Conservation (phyloP, 2,797 vertebrate genomes). For the Hirundo rustica region DNA sequence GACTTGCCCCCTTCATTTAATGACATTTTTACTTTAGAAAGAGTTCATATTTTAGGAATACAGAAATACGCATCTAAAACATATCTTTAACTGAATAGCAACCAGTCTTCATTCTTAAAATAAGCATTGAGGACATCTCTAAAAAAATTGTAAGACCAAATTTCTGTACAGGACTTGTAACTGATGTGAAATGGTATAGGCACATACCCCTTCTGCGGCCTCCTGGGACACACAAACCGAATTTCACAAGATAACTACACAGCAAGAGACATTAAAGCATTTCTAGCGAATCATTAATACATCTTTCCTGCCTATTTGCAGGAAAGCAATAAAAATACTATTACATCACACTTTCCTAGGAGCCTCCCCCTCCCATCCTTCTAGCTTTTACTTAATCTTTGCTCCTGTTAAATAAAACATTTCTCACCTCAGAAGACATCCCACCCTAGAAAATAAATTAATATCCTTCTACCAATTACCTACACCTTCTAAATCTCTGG, state of each 20-base stretch:
- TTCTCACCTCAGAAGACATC: not conserved
- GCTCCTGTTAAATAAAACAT: not conserved
- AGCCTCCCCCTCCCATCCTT: not conserved
- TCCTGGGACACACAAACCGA: not conserved
- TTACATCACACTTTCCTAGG: not conserved
- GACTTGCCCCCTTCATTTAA: not conserved
- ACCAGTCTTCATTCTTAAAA: not conserved
- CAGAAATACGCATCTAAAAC: not conserved
- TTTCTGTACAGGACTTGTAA: not conserved
- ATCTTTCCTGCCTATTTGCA: not conserved
- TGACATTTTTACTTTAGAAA: not conserved
- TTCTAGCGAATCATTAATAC: not conserved
- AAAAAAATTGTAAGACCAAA: accelerated
- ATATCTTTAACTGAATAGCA: not conserved
- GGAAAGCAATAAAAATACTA: not conserved
- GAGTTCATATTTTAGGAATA: not conserved
- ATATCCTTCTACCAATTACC: not conserved
- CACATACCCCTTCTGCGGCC: not conserved
- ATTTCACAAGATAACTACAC: not conserved
- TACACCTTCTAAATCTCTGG: not conserved
- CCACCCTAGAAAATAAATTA: not conserved
- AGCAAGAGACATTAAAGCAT: not conserved
- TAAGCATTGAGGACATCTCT: not conserved
- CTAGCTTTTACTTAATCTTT: not conserved
- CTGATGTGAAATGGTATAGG: accelerated